A percentile compares a stretch with the other conserved stretches of the same genome.
Evolutionary conservation across 1,140 invertebrate genomes (phyloP).

Genomic region (Trichogramma pretiosum): DNA sequence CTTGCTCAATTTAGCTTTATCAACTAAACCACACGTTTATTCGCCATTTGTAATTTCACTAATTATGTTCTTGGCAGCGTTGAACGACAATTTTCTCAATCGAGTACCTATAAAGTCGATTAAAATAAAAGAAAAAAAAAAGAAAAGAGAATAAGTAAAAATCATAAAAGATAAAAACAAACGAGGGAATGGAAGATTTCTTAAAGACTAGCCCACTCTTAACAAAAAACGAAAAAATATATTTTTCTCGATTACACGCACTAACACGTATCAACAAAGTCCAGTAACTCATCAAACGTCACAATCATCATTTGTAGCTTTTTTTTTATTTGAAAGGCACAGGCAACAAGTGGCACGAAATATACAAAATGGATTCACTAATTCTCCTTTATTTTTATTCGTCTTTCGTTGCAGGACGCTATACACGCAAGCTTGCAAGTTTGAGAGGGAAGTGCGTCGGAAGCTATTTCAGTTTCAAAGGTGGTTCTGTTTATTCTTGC

Average conservation of each 20-base stretch:
- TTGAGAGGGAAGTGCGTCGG: too few species aligned
- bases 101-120: conserved; percentile 15
- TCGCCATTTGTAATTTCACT: conserved; percentile 20
- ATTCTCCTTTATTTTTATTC: not conserved
- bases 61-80: conserved; percentile 32
- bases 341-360: conserved; percentile 36
- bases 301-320: too few species aligned
- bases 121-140: conserved; percentile 19
- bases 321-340: conserved; percentile 38
- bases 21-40: conserved; percentile 19
- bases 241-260: too few species aligned
- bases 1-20: conserved; percentile 14
- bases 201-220: too few species aligned
- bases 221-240: too few species aligned
- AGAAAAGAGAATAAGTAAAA: not conserved
- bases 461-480: too few species aligned
- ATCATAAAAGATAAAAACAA: conserved; percentile 20
- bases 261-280: too few species aligned
- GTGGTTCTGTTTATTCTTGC: too few species aligned
- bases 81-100: conserved; percentile 29
- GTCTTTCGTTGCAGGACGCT: not conserved
- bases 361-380: conserved; percentile 26
- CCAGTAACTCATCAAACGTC: too few species aligned
- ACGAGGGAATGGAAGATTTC: too few species aligned
- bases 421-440: too few species aligned